A percentile compares a stretch with the other conserved stretches of the same genome.
Conservation (phyloP, 1,140 invertebrate genomes). For the Thalassaphorura encarpata region DNA sequence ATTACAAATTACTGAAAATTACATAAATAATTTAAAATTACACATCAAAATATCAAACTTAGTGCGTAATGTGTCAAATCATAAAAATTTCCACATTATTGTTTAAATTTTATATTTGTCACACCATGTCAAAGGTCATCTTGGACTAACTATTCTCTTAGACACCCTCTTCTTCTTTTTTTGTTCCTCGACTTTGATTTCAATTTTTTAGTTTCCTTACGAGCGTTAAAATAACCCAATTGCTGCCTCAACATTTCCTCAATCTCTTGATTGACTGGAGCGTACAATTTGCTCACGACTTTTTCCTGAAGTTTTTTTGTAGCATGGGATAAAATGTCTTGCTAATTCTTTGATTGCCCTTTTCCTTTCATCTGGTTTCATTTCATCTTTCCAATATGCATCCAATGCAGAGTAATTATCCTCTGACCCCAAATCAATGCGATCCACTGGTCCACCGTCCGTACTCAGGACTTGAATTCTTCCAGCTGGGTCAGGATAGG, state of each 20-base stretch:
- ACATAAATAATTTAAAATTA: too few species aligned
- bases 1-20: too few species aligned
- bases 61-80: too few species aligned
- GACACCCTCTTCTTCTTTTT: too few species aligned
- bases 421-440: conserved; percentile 70
- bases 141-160: too few species aligned
- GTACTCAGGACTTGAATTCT: conserved; percentile 17
- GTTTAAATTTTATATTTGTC: too few species aligned
- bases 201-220: too few species aligned
- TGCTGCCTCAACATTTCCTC: not conserved
- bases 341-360: not conserved
- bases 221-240: not conserved
- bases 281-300: not conserved
- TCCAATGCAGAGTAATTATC: conserved; percentile 80
- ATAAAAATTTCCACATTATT: too few species aligned
- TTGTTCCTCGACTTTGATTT: too few species aligned
- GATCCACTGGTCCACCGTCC: conserved; percentile 1
- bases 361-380: conserved; percentile 50
- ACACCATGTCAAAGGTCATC: too few species aligned
- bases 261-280: not conserved
- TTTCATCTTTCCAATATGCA: conserved; percentile 68
- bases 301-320: not conserved
- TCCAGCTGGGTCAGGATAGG: conserved; percentile 46
- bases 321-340: not conserved
- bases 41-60: too few species aligned